Base-by-base conservation (phyloP, 2,888 invertebrate genomes). In the Odontomyia ornata region DNA sequence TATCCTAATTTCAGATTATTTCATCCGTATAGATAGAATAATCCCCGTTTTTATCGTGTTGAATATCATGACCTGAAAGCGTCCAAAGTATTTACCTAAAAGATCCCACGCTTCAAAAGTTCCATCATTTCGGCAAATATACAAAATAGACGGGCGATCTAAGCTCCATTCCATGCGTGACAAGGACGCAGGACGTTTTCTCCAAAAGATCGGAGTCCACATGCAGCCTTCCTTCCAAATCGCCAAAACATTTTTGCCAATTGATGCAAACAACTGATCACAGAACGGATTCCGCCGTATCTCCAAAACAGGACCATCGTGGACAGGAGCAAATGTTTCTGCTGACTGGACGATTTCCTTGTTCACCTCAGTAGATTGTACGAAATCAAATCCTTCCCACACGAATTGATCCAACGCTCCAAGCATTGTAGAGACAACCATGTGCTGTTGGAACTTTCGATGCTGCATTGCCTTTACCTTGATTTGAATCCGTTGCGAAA, bases 51-150 rank as follows among this genome's bases (percentile, higher is more conserved):
- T n/a, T n/a, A n/a, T n/a, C n/a, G n/a, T n/a, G n/a, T n/a, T n/a
- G n/a, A n/a, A n/a, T n/a, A n/a, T n/a, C n/a, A n/a, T n/a, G 36
- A 36, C 3, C 36, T 36, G 36, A 36, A 36, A 36, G 36, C 5
- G 9, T 36, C 9, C 3, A 36, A 36, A 52, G 4, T 25, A 60
- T 71, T 79, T 78, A 85, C 86, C 82, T 57, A 93, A 85, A 77
- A 96, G 86, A 86, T 95, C 93, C 96, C 96, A 96, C 13, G 92
- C 90, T 85, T 96, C 95, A 15, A 95, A 87, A 77, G 89, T 89
- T 1, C 95, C 95, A 86, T 95, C 94, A 27, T 88, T 88, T 23
- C 92, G 91, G 0, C 91, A 89, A 76, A 95, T 85, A 83, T 92
- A 93, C 77, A 95, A 87, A 67, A 93, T 89, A 69, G 91, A 91